Percentiles rank a stretch among this genome's conserved stretches.
phyloP scores from a whole-genome alignment of 2,797 vertebrate genomes.

The Typhlichthys eigenmanni region DNA sequence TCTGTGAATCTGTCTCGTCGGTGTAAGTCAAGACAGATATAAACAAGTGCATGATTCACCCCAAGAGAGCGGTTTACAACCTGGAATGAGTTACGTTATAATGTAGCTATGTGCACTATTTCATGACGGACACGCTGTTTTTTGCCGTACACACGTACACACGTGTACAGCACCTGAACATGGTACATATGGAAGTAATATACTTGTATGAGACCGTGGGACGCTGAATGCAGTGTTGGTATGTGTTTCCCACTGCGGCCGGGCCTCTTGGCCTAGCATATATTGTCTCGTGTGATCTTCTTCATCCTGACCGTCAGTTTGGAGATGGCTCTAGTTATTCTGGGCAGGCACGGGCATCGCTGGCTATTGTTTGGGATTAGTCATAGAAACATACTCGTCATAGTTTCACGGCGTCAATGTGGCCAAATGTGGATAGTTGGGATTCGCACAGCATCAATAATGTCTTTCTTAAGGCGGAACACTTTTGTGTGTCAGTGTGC shows the following conservation, averaged over 20 bases:
- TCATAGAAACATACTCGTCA: conserved; percentile 50
- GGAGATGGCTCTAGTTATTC: conserved; percentile 38
- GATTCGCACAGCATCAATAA: conserved; percentile 24
- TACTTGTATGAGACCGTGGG: conserved; percentile 17
- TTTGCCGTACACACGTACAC: conserved; percentile 32
- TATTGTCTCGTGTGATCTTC: conserved; percentile 29
- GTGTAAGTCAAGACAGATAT: conserved; percentile 5
- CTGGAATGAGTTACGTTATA: conserved; percentile 40
- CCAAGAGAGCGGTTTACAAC: conserved; percentile 40
- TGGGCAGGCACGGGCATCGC: conserved; percentile 18
- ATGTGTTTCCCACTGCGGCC: conserved; percentile 35
- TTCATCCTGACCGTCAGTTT: conserved; percentile 26
- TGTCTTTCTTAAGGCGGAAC: conserved; percentile 33
- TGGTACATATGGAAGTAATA: conserved; percentile 3
- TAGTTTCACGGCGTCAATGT: conserved; percentile 24
- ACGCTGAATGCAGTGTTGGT: conserved; percentile 14
- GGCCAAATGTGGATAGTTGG: conserved; percentile 7
- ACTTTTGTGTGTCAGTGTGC: conserved; percentile 53
- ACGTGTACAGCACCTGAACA: conserved; percentile 67
- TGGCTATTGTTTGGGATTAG: conserved; percentile 25
- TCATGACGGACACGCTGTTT: conserved; percentile 39
- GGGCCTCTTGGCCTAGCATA: conserved; percentile 6
- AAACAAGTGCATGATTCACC: conserved; percentile 37
- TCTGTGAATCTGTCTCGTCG: conserved; percentile 5
- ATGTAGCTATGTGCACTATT: conserved; percentile 27